phyloP scores from a whole-genome alignment of 2,113 vertebrate genomes.

The Vidua macroura region DNA sequence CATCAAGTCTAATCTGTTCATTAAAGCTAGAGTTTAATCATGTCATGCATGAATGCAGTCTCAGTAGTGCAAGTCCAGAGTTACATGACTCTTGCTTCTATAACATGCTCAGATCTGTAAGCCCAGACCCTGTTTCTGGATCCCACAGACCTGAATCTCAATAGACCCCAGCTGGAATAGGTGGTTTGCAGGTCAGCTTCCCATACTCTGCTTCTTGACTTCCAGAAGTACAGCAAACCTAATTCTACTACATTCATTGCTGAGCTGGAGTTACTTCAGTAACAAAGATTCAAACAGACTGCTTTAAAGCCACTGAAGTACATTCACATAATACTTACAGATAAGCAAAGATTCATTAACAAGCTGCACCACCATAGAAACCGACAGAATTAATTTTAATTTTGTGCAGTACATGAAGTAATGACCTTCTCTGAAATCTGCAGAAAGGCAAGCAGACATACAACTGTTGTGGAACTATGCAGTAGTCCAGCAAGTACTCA shows the following conservation, averaged over 20 bases:
- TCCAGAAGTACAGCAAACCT: background rate
- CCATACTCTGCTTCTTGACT: background rate
- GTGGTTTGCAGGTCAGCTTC: background rate
- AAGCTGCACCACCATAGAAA: background rate
- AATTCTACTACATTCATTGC: background rate
- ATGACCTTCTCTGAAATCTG: background rate
- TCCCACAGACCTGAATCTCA: background rate
- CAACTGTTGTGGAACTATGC: background rate
- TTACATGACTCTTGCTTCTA: background rate
- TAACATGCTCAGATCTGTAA: background rate
- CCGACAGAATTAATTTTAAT: background rate
- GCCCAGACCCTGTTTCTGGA: background rate
- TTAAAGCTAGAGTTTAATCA: background rate
- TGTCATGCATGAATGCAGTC: background rate
- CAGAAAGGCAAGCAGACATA: background rate
- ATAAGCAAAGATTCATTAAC: background rate
- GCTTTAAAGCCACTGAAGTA: background rate
- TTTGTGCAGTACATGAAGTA: background rate
- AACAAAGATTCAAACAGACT: background rate
- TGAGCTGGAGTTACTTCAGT: background rate
- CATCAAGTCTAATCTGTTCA: background rate
- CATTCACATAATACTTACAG: background rate
- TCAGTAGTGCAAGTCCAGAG: background rate
- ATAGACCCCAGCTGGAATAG: rapidly evolving
- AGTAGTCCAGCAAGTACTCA: background rate